Conservation (phyloP, 2,113 vertebrate species). For the Stomatorhinus ivindoensis region DNA sequence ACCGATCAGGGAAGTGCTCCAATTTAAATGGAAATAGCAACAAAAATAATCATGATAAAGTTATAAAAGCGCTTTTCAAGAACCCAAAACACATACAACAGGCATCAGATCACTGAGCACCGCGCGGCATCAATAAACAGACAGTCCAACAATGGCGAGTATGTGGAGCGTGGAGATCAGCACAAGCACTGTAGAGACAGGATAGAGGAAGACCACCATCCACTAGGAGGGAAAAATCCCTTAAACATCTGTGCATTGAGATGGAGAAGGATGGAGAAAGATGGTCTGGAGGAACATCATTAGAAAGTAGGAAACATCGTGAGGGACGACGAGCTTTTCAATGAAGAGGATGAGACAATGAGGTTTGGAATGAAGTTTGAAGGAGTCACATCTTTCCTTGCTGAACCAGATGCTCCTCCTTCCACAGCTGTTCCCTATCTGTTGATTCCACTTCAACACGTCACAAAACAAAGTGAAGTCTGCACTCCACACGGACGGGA, state of each 20-base stretch:
- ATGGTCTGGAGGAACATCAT: neutral
- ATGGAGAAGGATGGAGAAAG: neutral
- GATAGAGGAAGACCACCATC: neutral
- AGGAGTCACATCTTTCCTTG: neutral
- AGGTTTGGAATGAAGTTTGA: neutral
- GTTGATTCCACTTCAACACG: constrained; percentile 34
- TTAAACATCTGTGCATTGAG: neutral
- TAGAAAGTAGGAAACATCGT: neutral
- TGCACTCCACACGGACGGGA: neutral
- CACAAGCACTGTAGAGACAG: neutral
- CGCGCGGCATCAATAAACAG: neutral
- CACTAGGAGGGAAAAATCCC: neutral
- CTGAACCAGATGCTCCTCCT: constrained; percentile 1
- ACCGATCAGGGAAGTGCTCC: neutral
- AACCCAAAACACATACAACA: neutral
- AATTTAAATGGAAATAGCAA: neutral
- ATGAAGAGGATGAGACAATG: neutral
- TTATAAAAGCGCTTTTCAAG: neutral
- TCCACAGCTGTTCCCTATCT: constrained; percentile 58
- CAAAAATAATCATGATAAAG: neutral
- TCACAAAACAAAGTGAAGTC: neutral
- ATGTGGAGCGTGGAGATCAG: neutral
- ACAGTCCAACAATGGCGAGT: neutral
- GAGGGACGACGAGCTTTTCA: neutral
- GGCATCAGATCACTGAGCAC: neutral